Evolutionary conservation across 2,113 vertebrate genomes (phyloP).

Genomic region (Haplochromis burtoni): DNA sequence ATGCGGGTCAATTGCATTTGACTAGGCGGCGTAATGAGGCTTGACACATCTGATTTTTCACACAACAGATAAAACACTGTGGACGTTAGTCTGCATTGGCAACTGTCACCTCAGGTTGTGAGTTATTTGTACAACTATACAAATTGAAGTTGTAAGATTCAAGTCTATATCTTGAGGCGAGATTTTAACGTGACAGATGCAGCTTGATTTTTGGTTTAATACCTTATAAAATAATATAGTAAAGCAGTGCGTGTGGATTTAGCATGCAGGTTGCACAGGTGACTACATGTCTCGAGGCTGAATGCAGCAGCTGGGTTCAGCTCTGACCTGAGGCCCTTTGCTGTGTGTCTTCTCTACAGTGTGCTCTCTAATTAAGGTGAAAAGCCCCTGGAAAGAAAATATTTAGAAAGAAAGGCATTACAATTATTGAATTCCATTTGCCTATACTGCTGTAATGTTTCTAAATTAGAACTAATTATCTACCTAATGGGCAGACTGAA

Average conservation of each 20-base stretch:
- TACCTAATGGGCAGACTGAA: not conserved
- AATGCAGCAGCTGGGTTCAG: not conserved
- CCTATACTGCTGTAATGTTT: not conserved
- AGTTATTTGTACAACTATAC: not conserved
- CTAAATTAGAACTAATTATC: not conserved
- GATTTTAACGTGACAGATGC: accelerated
- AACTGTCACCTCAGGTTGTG: not conserved
- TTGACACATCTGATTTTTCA: not conserved
- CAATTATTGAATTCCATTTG: not conserved
- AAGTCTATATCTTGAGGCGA: accelerated
- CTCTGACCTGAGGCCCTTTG: not conserved
- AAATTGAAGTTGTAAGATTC: not conserved
- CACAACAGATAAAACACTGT: not conserved
- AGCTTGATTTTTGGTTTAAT: not conserved
- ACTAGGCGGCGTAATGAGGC: not conserved
- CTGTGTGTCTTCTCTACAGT: not conserved
- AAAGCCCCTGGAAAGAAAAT: not conserved
- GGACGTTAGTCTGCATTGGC: accelerated
- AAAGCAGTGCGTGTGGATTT: accelerated
- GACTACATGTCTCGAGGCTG: not conserved
- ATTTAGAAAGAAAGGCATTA: accelerated
- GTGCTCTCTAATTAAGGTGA: not conserved
- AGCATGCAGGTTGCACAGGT: not conserved
- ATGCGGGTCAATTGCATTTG: not conserved
- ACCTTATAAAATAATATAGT: not conserved